These are phyloP conservation scores for Aurelia aurita complex sp. Pacific DNA, from an alignment of 30 jellyfish, hydroid and myxozoan genomes.

Conservation along the genomic window DNA sequence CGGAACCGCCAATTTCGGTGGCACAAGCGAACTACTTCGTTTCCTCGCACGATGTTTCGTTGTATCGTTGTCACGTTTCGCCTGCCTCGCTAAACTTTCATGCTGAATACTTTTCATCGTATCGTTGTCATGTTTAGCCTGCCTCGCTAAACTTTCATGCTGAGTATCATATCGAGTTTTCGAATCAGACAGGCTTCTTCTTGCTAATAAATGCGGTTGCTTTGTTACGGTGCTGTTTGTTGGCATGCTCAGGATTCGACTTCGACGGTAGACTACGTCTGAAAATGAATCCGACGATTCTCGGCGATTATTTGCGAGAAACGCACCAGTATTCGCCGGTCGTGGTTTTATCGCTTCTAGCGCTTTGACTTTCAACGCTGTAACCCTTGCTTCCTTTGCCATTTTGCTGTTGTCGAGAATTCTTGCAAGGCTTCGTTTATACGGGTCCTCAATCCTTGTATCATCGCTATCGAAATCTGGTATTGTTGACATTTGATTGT, in stretches of 20 bases:
- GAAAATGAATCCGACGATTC: slow-evolving; percentile 36
- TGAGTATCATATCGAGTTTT: not conserved
- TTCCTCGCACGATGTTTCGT: slow-evolving; percentile 26
- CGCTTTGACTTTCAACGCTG: slow-evolving; percentile 73
- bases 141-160: too few species aligned
- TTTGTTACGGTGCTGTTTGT: not conserved
- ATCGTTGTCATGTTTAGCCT: not conserved
- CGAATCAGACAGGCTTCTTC: slow-evolving; percentile 62
- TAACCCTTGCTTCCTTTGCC: slow-evolving; percentile 59
- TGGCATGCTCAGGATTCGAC: slow-evolving; percentile 63
- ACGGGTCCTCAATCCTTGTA: slow-evolving; percentile 29
- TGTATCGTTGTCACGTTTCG: not conserved
- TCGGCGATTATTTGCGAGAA: slow-evolving; percentile 19
- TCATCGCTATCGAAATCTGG: slow-evolving; percentile 39
- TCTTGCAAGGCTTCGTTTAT: slow-evolving; percentile 53
- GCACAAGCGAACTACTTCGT: slow-evolving; percentile 60
- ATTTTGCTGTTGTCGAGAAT: slow-evolving; percentile 67
- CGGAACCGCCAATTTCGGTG: slow-evolving; percentile 28
- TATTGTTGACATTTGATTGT: slow-evolving; percentile 45
- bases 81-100: too few species aligned
- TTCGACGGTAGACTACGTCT: slow-evolving; percentile 20
- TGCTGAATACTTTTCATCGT: not conserved
- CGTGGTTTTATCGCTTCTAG: slow-evolving; percentile 36
- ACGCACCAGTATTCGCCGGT: not conserved
- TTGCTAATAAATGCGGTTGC: slow-evolving; percentile 30